phyloP scores from a whole-genome alignment of 2,113 vertebrate genomes.

The Rissa tridactyla region DNA sequence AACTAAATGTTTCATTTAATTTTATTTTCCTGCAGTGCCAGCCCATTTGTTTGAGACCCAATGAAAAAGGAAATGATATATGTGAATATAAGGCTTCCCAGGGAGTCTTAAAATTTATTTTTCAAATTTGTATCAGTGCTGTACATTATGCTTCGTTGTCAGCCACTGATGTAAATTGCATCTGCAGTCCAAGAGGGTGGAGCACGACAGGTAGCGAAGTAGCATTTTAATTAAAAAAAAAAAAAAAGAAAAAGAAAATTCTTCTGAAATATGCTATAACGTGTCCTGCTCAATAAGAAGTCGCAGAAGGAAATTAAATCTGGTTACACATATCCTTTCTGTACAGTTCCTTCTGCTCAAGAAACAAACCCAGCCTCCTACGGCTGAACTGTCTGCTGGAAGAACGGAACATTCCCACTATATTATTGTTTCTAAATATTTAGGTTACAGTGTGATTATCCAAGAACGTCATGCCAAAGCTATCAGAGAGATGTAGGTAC shows the following conservation, averaged over 20 bases:
- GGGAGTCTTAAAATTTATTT: constrained; percentile 28
- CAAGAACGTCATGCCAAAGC: not conserved
- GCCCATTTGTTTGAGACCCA: not conserved
- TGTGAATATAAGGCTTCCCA: not conserved
- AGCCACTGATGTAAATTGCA: not conserved
- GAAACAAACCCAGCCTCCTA: not conserved
- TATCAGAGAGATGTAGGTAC: not conserved
- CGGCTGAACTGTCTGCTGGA: not conserved
- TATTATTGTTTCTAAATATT: not conserved
- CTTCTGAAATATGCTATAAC: not conserved
- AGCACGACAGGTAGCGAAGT: not conserved
- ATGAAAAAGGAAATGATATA: not conserved
- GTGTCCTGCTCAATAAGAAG: not conserved
- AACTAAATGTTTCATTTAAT: not conserved
- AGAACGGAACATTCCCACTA: not conserved
- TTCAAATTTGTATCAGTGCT: not conserved
- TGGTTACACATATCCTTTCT: not conserved
- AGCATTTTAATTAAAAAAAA: constrained; percentile 12
- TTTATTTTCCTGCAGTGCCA: not conserved
- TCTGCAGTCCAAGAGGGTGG: not conserved
- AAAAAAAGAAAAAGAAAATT: too few relatives aligned
- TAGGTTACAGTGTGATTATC: not conserved
- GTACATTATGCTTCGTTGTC: not conserved
- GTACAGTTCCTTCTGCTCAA: not conserved
- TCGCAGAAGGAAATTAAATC: not conserved